Evolutionary conservation across 2,888 invertebrate species (phyloP), one percentile per base, ranked within the genome.

Genomic region (Tethea ocularis): DNA sequence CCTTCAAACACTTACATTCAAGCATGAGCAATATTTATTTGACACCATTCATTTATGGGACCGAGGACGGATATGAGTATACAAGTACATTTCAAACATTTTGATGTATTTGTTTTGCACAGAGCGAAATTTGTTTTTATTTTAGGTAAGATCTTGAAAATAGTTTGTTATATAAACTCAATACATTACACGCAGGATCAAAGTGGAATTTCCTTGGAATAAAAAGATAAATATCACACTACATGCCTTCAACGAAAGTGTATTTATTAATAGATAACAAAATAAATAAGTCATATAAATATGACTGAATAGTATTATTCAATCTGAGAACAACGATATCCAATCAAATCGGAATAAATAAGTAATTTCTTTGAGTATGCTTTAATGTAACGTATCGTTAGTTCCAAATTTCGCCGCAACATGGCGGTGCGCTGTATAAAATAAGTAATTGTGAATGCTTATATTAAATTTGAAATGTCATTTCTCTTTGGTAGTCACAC

Each of bases 401-500:
- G 13, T 26, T 29, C 52, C 1, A 6, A 52, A 26, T 52, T 10
- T n/a, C 22, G 24, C 15, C 26, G 24, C 26, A 33, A 29, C 10
- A 53, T 46, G 46, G 26, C 26, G 52, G 2, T 26, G 10, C 29
- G 20, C 53, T 29, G 53, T 20, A 24, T 29, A 46, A 46, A 57
- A 51, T 29, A 33, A 57, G 23, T 55, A 29, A 29, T n/a, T 20
- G 33, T 38, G 55, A 36, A 33, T 36, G 51, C 57, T 51, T 52
- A 63, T 57, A 57, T 61, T 59, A 67, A 63, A 72, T 66, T 64
- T 62, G 61, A 67, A 70, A 69, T 72, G 67, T 72, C 67, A 74
- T 72, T 62, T 72, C 61, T 80, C 82, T 83, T 81, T 83, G 84
- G 80, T 80, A 78, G 76, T 75, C 75, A 69, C 69, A 71, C 67